These are phyloP conservation scores for Anastrepha obliqua DNA, from an alignment of 1,140 invertebrate species.

Conservation along the genomic window DNA sequence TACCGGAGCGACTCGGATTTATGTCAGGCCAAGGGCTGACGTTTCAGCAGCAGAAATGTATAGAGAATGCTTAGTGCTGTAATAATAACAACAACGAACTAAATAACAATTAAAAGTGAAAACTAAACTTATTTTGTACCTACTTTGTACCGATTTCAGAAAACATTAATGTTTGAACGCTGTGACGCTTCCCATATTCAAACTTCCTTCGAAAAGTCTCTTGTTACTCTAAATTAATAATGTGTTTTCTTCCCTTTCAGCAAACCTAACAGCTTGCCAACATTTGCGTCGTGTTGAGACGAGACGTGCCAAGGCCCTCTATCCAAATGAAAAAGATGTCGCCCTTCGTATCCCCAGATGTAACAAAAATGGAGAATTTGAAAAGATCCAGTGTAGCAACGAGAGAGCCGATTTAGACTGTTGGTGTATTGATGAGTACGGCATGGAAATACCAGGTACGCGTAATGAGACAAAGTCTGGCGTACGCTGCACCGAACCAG, in stretches of 20 bases:
- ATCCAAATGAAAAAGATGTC: constrained; percentile 72
- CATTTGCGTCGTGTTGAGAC: constrained; percentile 79
- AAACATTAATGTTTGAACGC: too few species aligned
- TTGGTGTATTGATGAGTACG: constrained; percentile 88
- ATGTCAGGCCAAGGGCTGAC: too few species aligned
- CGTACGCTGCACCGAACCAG: constrained; percentile 83
- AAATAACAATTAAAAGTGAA: too few species aligned
- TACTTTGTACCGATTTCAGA: too few species aligned
- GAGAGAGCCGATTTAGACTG: constrained; percentile 80
- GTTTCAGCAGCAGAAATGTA: too few species aligned
- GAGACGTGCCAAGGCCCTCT: constrained; percentile 78
- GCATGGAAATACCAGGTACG: constrained; percentile 86
- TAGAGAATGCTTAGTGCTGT: too few species aligned
- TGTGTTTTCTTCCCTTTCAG: constrained; percentile 64
- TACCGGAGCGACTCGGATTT: too few species aligned
- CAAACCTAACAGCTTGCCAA: constrained; percentile 80
- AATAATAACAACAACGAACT: too few species aligned
- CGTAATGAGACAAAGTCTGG: constrained; percentile 78
- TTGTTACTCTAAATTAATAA: too few species aligned
- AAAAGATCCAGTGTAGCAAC: constrained; percentile 84
- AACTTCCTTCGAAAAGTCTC: too few species aligned
- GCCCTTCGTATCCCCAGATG: constrained; percentile 82
- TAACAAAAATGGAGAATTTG: constrained; percentile 82
- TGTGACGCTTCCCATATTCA: too few species aligned
- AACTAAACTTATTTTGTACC: too few species aligned